phyloP scores from a whole-genome alignment of 2,797 vertebrate species.

The Microcaecilia unicolor region DNA sequence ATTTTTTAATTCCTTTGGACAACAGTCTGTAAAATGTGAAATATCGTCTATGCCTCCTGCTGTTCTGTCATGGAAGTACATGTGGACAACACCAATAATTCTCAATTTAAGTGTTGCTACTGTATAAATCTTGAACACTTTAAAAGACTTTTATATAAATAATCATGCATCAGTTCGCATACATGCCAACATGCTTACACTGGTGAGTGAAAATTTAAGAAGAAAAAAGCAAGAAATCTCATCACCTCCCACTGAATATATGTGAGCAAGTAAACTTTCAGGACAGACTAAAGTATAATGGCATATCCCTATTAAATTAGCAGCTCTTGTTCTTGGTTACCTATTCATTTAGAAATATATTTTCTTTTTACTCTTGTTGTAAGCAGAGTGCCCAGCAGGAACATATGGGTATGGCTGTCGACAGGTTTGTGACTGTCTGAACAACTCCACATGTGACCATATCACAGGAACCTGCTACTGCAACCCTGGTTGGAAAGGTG shows the following conservation, averaged over 20 bases:
- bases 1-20: too few species aligned
- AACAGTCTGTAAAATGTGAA: too few species aligned
- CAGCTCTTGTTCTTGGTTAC: neutral
- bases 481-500: constrained; percentile 88
- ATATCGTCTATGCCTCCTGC: constrained; percentile 54
- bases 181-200: too few species aligned
- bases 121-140: neutral
- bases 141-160: neutral
- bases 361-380: neutral
- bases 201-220: too few species aligned
- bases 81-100: neutral
- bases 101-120: neutral
- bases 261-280: neutral
- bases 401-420: constrained; percentile 90
- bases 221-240: neutral
- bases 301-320: neutral
- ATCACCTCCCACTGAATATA: neutral
- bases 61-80: neutral
- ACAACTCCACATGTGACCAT: constrained; percentile 94
- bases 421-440: constrained; percentile 89
- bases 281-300: neutral
- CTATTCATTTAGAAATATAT: neutral
- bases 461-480: constrained; percentile 94
- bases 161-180: neutral
- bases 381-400: constrained; percentile 75